Percentiles rank a stretch among this genome's conserved stretches.
Conservation (phyloP, 2,113 vertebrate genomes). For the Lophura nycthemera region DNA sequence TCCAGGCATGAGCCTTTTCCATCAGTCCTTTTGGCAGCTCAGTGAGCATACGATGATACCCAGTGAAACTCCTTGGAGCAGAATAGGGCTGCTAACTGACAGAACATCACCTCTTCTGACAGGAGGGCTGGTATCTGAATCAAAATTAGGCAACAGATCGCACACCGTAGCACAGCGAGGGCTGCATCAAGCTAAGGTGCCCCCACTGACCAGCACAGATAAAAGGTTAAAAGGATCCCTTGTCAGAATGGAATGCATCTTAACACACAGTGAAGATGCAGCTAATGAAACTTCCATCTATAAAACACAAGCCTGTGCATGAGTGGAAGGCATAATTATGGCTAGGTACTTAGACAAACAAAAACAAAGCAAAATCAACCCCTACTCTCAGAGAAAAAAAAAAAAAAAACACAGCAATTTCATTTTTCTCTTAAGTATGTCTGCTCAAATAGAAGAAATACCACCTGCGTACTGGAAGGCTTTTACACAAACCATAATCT, state of each 20-base stretch:
- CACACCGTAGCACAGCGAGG: background rate
- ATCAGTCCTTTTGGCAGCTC: background rate
- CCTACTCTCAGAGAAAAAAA: too few relatives aligned
- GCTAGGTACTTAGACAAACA: background rate
- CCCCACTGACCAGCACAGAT: background rate
- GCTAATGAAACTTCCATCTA: background rate
- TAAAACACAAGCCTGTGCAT: background rate
- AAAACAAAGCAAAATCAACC: background rate
- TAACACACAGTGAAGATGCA: background rate
- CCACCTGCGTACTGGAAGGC: background rate
- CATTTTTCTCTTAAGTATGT: background rate
- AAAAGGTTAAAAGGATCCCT: background rate
- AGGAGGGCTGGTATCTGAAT: background rate
- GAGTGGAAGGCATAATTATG: background rate
- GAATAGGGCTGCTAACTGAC: background rate
- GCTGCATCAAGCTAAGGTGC: background rate
- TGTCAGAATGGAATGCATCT: background rate
- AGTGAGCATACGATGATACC: background rate
- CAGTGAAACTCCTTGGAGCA: background rate
- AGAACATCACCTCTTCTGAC: background rate
- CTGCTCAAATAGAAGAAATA: slow-evolving; percentile 5
- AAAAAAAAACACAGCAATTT: background rate
- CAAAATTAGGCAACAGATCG: background rate
- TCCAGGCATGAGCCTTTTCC: background rate
- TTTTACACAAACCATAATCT: background rate